phyloP scores from a whole-genome alignment of 2,113 vertebrate genomes.

The Conger conger region DNA sequence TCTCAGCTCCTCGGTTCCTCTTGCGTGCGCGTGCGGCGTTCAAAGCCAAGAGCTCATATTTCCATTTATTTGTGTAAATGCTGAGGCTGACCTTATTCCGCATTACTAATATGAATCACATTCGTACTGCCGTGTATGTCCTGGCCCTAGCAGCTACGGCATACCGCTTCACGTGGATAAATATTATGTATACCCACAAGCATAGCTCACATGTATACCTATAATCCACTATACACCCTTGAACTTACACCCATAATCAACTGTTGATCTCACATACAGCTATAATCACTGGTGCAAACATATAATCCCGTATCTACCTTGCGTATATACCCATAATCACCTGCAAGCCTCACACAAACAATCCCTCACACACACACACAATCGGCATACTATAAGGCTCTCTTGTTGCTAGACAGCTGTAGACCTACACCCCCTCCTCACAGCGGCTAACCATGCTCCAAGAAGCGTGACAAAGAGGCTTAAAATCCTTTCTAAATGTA shows the following conservation, averaged over 20 bases:
- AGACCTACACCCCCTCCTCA: constrained; percentile 55
- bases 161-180: not conserved
- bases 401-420: constrained; percentile 73
- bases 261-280: not conserved
- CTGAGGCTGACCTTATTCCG: not conserved
- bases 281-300: not conserved
- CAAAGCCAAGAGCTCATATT: constrained; percentile 60
- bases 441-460: constrained; percentile 61
- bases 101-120: not conserved
- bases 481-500: constrained; percentile 69
- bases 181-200: not conserved
- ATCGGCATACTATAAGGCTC: constrained; percentile 49
- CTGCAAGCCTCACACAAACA: not conserved
- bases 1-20: constrained; percentile 59
- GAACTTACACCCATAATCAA: not conserved
- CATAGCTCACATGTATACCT: not conserved
- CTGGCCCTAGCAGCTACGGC: not conserved
- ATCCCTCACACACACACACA: not conserved
- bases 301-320: not conserved
- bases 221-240: not conserved
- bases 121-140: not conserved
- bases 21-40: constrained; percentile 48
- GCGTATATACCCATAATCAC: not conserved
- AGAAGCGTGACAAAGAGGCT: constrained; percentile 68
- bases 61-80: constrained; percentile 54